Percentiles rank a stretch among this genome's conserved stretches.
phyloP scores from a whole-genome alignment of 2,888 invertebrate species.

The Drosophila anceps region DNA sequence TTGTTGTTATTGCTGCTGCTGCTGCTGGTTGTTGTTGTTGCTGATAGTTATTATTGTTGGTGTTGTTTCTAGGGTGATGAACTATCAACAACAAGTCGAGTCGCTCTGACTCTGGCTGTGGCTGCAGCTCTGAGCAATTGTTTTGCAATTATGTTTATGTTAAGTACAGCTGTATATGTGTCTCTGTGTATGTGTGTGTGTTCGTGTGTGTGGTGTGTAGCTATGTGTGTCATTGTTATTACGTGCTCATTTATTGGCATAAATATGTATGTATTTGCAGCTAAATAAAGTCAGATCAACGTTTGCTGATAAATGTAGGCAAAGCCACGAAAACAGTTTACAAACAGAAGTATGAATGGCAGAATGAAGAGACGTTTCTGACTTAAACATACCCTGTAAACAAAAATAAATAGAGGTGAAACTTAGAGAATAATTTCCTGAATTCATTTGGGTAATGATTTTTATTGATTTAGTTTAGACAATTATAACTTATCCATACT shows the following conservation, averaged over 20 bases:
- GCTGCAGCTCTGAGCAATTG: slow-evolving; percentile 56
- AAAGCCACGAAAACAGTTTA: slow-evolving; percentile 57
- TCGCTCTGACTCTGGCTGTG: slow-evolving; percentile 14
- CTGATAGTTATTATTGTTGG: slow-evolving; percentile 22
- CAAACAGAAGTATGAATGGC: slow-evolving; percentile 23
- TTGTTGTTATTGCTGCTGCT: slow-evolving; percentile 43
- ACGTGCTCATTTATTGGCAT: slow-evolving; percentile 77
- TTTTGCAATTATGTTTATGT: slow-evolving; percentile 69
- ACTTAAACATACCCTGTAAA: slow-evolving; percentile 21
- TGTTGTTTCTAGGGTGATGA: slow-evolving; percentile 56
- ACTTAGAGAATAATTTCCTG: too few species aligned
- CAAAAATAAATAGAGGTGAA: too few species aligned
- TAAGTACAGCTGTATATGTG: slow-evolving; percentile 42
- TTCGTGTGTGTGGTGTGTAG: slow-evolving; percentile 7
- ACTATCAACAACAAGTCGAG: slow-evolving; percentile 56
- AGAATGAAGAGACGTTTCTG: not conserved
- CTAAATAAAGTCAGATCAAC: slow-evolving; percentile 70
- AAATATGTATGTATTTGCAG: slow-evolving; percentile 52
- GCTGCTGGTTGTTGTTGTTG: slow-evolving; percentile 44
- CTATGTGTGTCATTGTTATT: slow-evolving; percentile 67
- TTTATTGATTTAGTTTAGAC: not conserved
- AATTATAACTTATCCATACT: not conserved
- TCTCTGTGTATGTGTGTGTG: not conserved
- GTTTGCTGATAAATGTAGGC: slow-evolving; percentile 67
- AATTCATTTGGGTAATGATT: not conserved